Base-by-base conservation (phyloP, 2,113 vertebrate species). In the Bagarius yarrelli region DNA sequence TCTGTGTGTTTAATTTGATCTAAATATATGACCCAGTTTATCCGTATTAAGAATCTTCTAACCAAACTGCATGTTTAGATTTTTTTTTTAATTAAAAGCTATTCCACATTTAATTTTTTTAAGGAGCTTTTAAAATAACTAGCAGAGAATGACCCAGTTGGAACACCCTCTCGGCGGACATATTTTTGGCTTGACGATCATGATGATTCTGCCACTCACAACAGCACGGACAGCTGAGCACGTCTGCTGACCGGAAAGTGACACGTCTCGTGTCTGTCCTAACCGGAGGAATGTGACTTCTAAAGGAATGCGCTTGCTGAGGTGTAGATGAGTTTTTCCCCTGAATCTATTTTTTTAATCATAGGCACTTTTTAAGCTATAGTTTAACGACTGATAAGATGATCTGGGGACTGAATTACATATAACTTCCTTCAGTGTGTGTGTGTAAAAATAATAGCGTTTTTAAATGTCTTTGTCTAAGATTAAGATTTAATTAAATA, bases 151-250 rank as follows among this genome's bases (percentile, higher is more conserved):
- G 85, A 86, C 87, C 87, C 74, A 86, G 53, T 87, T 87, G 76
- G 61, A 73, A 55, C 61, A 75, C 34, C 80, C 83, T 86, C 85
- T 87, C 74, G 59, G 75, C 76, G 82, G 71, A 86, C 66, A 61
- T 86, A 86, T 88, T 88, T 87, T 79, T 85, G 85, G 80, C 78
- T 81, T 67, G 67, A 85, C 76, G 56, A n/a, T 83, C 74, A 53
- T 83, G 76, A 83, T 71, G 63, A 79, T 83, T 76, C 66, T 47
- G 59, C 21, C 6, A 25, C 75, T 67, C 6, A 40, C 16, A 71
- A 13, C 56, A 32, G 23, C 32, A 66, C 40, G 23, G 36, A 76
- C 70, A 23, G 60, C 67, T 70, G 18, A 59, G 59, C 34, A 15
- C 18, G 69, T 30, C 34, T 25, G 55, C 25, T 61, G 32, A 61